A percentile compares a stretch with the other conserved stretches of the same genome.
These are phyloP conservation scores for Congeria kusceri DNA, from an alignment of 2,888 invertebrate species.

Conservation along the genomic window DNA sequence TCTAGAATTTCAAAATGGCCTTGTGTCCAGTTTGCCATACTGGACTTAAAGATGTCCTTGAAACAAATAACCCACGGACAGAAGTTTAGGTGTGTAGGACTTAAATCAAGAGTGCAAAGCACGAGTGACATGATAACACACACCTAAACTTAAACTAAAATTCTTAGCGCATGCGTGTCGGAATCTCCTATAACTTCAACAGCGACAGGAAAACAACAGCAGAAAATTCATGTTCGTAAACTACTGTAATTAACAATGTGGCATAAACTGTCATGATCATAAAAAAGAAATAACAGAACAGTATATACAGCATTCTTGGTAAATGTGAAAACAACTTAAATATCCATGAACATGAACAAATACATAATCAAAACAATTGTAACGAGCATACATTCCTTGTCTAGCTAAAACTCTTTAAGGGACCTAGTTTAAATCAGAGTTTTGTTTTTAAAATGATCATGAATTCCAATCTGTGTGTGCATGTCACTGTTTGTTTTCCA, in stretches of 20 bases:
- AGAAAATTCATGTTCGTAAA: not conserved
- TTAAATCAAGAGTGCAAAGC: too few species aligned
- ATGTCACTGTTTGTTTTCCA: conserved; percentile 73
- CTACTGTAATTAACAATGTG: not conserved
- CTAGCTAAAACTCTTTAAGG: too few species aligned
- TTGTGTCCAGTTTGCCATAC: too few species aligned
- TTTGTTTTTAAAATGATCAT: conserved; percentile 71
- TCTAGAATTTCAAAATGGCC: too few species aligned
- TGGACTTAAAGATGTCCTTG: too few species aligned
- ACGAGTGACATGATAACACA: not conserved
- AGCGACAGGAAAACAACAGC: not conserved
- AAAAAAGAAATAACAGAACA: not conserved
- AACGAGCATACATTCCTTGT: not conserved
- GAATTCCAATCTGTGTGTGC: conserved; percentile 71
- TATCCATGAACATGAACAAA: not conserved
- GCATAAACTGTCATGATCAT: not conserved
- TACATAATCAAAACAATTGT: not conserved
- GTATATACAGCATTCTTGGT: not conserved
- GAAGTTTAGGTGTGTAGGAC: too few species aligned
- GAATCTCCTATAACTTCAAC: not conserved
- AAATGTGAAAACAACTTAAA: conserved; percentile 5
- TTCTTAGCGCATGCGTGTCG: not conserved
- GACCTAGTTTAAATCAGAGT: conserved; percentile 46
- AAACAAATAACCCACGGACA: too few species aligned
- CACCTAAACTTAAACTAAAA: not conserved